Evolutionary conservation across 30 jellyfish, hydroid and myxozoan genomes (phyloP).

Genomic region (Nemopilema nomurai): DNA sequence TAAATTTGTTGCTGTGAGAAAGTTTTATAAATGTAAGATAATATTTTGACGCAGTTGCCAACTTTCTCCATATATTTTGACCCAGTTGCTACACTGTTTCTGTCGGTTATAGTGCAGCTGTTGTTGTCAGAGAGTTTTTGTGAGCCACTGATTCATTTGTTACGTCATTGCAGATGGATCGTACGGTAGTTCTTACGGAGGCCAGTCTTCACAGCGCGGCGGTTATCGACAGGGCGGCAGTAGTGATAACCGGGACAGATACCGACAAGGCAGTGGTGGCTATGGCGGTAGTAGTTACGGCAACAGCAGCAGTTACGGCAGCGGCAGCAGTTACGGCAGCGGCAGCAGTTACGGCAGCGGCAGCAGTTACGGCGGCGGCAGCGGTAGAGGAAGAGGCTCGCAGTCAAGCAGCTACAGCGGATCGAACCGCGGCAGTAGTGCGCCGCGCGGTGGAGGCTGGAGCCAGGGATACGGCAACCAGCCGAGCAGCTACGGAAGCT

Average conservation of each 20-base stretch:
- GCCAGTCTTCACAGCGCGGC: constrained; percentile 35
- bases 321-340: constrained; percentile 58
- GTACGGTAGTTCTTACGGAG: constrained; percentile 71
- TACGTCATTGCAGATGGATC: constrained; percentile 27
- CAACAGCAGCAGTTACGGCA: constrained; percentile 30
- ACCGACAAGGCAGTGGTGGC: constrained; percentile 45
- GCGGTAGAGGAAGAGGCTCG: constrained; percentile 67
- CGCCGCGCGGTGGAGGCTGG: constrained; percentile 80
- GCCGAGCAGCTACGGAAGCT: constrained; percentile 61
- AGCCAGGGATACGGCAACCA: constrained; percentile 76
- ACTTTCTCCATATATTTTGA: no score
- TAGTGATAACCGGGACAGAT: constrained; percentile 44
- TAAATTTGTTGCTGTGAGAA: no score
- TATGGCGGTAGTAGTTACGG: constrained; percentile 51
- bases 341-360: constrained; percentile 51
- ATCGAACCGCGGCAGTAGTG: constrained; percentile 57
- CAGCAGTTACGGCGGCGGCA: constrained; percentile 67
- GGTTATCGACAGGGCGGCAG: constrained; percentile 61
- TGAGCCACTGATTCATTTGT: no score
- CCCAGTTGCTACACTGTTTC: no score
- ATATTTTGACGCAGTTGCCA: no score
- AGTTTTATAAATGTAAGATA: no score
- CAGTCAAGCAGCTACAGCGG: constrained; percentile 63
- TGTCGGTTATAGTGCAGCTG: no score
- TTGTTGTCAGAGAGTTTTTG: no score